Evolutionary conservation across 2,113 vertebrate genomes (phyloP), one percentile per base, ranked within the genome.

Genomic region (Oncorhynchus kisutch): DNA sequence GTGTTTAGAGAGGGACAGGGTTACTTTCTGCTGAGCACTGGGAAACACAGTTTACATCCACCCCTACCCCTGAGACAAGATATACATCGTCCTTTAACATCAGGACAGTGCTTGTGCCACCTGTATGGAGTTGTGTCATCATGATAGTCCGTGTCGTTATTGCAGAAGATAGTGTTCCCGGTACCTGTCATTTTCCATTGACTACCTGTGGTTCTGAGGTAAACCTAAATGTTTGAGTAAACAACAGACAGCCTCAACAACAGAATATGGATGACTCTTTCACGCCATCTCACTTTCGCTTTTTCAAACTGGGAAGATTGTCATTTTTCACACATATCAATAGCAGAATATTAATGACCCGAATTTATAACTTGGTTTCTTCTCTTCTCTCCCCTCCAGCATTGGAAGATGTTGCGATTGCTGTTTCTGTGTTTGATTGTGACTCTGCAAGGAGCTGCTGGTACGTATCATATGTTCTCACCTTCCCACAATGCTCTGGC

Each of bases 361-460:
- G 67, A 89, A 87, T 87, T 87, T 85, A 74, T 87, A 87, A 85
- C 86, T 84, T 81, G 57, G n/a, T 74, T 75, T 80, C 68, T 66
- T 79, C 22, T 49, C 48, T 72, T n/a, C 76, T 57, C 70, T 59
- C 48, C 81, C 78, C 74, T 1, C 59, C 87, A 94, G 92, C 86
- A 87, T 88, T 88, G 85, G 84, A 94, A 90, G 88, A 94, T 94
- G 93, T 91, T 92, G 86, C 91, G 91, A 89, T 91, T 91, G 81
- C 81, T 93, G 72, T 79, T 92, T 64, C 85, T 94, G 81, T 88
- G 88, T 84, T 80, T 93, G 88, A 84, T 94, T 78, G 86, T 94
- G 75, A 34, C 59, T n/a, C 77, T 81, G 74, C 88, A 70, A 18
- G 51, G 14, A 54, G 75, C 84, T 71, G 73, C 83, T 57, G 90